Percentiles rank a stretch among this genome's conserved stretches.
These are phyloP conservation scores for Oscheius sp. DNA, from an alignment of 2,888 invertebrate species.

Conservation along the genomic window DNA sequence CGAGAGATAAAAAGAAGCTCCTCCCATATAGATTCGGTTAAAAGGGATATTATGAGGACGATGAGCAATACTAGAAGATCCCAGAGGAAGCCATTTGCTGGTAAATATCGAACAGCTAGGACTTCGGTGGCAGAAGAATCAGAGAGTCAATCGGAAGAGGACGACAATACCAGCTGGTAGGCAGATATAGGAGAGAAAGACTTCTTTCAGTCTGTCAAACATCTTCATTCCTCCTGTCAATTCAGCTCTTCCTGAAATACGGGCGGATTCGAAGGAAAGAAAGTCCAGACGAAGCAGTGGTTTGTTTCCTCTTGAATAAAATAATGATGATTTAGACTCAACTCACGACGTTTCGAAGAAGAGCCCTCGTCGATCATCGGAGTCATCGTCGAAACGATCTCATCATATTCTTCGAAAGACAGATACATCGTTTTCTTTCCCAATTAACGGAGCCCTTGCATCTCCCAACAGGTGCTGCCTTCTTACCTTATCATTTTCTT, in stretches of 20 bases:
- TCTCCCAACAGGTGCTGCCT: too few relatives aligned
- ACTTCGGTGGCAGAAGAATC: constrained; percentile 54
- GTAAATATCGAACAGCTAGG: constrained; percentile 34
- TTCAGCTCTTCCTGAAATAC: neutral
- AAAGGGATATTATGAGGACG: constrained; percentile 73
- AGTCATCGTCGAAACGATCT: constrained; percentile 23
- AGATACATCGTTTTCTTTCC: constrained; percentile 51
- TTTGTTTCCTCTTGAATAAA: neutral
- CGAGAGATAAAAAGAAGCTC: constrained; percentile 73
- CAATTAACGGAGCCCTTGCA: constrained; percentile 33
- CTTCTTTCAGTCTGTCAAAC: constrained; percentile 1
- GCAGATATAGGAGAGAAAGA: neutral
- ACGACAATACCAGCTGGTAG: constrained; percentile 4
- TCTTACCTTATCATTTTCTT: too few relatives aligned
- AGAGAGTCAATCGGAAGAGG: constrained; percentile 15
- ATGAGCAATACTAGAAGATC: constrained; percentile 55
- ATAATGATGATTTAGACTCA: constrained; percentile 18
- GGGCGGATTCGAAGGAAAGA: neutral
- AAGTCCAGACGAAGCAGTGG: constrained; percentile 29
- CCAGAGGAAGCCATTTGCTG: constrained; percentile 20
- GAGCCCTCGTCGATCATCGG: constrained; percentile 30
- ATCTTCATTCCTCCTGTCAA: constrained; percentile 12
- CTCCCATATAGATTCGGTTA: constrained; percentile 73
- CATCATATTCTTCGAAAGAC: constrained; percentile 53
- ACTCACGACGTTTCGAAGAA: neutral